Percentiles rank a stretch among this genome's conserved stretches.
Evolutionary conservation across 2,797 vertebrate species (phyloP).

Genomic region (Chrysocyon brachyurus): DNA sequence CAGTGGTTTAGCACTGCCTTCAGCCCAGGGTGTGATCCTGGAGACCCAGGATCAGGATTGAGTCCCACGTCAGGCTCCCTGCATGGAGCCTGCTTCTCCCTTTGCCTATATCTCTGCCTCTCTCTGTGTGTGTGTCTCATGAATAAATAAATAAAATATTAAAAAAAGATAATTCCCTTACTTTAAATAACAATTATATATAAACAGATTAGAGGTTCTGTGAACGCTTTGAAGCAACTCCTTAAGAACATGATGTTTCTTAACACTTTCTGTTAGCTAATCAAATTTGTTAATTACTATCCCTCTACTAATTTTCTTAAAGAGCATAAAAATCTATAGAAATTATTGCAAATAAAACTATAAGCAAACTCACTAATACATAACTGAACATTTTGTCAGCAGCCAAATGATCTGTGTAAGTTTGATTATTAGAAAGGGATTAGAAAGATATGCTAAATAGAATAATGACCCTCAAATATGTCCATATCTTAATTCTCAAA

Average conservation of each 20-base stretch:
- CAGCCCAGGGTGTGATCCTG: too few relatives aligned
- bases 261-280: constrained; percentile 1
- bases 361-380: constrained; percentile 29
- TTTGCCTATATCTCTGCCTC: too few relatives aligned
- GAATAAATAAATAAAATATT: too few relatives aligned
- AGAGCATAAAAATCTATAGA: background rate
- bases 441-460: background rate
- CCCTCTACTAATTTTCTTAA: constrained; percentile 30
- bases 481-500: background rate
- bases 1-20: too few relatives aligned
- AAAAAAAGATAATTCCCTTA: background rate
- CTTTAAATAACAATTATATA: constrained; percentile 49
- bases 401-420: background rate
- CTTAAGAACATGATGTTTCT: constrained; percentile 39
- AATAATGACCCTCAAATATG: background rate
- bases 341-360: constrained; percentile 29
- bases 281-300: background rate
- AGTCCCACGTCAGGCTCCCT: too few relatives aligned
- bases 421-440: constrained; percentile 23
- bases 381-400: background rate
- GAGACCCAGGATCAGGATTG: too few relatives aligned
- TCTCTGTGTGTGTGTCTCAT: too few relatives aligned
- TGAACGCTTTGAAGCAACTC: constrained; percentile 46
- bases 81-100: too few relatives aligned
- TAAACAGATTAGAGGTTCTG: constrained; percentile 6